Evolutionary conservation across 2,888 invertebrate species (phyloP), one percentile per base, ranked within the genome.

Genomic region (Tillus elongatus): DNA sequence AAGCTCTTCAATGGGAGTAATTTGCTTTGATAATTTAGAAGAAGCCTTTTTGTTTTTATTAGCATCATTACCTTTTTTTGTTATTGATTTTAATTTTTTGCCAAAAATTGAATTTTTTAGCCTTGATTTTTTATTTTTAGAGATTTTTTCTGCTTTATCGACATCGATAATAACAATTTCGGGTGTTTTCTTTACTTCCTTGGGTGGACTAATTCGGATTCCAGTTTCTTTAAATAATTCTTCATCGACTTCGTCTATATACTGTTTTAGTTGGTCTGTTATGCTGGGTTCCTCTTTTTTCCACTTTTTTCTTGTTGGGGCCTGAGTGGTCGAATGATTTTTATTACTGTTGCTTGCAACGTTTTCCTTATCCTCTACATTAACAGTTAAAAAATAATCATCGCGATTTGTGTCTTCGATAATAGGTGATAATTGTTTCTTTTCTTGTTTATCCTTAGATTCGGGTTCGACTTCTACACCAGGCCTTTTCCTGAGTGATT

Each of bases 381-480:
- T 13, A 15, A 36, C 37, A 13, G 35, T 40, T 16, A 30, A 13
- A 47, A 79, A 80, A 52, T 78, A 81, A 55, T 82, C 81, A 50
- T 81, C 81, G 45, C 78, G 70, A 10, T 77, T 82, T 8, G 79
- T 74, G 43, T 78, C 77, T 64, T 86, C 86, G 45, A 85, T 84
- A 34, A 87, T 86, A 1, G 86, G 86, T 4, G 84, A 83, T 12
- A 87, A 58, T 54, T 82, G 85, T 39, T 77, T 70, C 54, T 81
- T 80, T 46, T 47, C 74, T 74, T 51, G 6, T 19, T 19, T 78
- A 76, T 47, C 72, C 72, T 58, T 76, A 75, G 56, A 74, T 75
- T 31, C 75, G 74, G 37, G 74, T 68, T 51, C 75, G 66, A 60
- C 77, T 77, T 11, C 75, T 67, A 30, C 71, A 64, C 8, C 37